Evolutionary conservation across 1,140 invertebrate genomes (phyloP), one percentile per base, ranked within the genome.

Genomic region (Drosophila eugracilis): DNA sequence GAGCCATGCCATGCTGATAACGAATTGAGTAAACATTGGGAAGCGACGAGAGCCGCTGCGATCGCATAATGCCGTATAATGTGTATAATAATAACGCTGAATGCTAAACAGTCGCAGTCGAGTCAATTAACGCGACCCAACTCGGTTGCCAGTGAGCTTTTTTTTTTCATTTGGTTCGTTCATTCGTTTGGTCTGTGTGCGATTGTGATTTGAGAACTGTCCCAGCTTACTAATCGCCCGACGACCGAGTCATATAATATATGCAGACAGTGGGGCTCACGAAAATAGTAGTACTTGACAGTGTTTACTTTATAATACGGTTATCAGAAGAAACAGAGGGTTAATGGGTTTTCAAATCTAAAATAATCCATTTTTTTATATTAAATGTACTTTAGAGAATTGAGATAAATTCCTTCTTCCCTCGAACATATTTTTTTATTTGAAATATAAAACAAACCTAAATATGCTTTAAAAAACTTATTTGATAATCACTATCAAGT

Each of bases 1-100:
- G n/a, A n/a, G n/a, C n/a, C n/a, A n/a, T n/a, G n/a, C n/a, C n/a
- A n/a, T 34, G 66, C 67, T 85, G 81, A 85, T 85, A 85, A 85
- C 55, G 34, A 75, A 60, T 66, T 76, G 78, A 79, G 65, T 63
- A 85, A 83, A 83, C 74, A 81, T 44, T 36, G 36, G 42, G 30
- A 57, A 19, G 49, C 59, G 44, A 44, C 19, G 39, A 67, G 41
- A 39, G 41, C 7, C 39, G 41, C 19, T 52, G 62, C 44, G 63
- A 67, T 66, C 63, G 63, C 49, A 67, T 67, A 53, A 67, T 67
- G 60, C 65, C 65, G 47, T 69, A 69, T 69, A 69, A 69, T 69
- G 60, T 69, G 65, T 69, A 69, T 67, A 69, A 67, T 69, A 69
- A 69, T 74, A 75, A 59, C 72, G 73, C 42, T 60, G 72, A 75